These are phyloP conservation scores for Eustalomyia histrio DNA, from an alignment of 2,888 invertebrate genomes.

Conservation along the genomic window DNA sequence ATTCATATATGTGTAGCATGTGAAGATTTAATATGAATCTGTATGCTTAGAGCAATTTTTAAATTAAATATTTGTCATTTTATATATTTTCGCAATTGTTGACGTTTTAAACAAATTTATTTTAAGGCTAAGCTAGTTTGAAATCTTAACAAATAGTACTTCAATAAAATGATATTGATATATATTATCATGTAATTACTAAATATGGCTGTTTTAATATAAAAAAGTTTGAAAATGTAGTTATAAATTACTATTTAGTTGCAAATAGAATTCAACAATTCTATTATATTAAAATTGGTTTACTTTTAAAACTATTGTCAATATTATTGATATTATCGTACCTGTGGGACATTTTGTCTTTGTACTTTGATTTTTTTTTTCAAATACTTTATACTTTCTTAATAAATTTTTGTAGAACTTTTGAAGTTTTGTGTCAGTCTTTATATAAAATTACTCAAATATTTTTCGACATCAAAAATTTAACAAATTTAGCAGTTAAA, in stretches of 20 bases:
- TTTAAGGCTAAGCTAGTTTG: background rate
- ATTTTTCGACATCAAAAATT: background rate
- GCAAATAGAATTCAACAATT: too few relatives aligned
- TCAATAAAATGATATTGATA: background rate
- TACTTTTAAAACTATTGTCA: too few relatives aligned
- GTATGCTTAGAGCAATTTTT: constrained; percentile 12
- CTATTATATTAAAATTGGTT: too few relatives aligned
- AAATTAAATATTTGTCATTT: constrained; percentile 27
- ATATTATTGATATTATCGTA: too few relatives aligned
- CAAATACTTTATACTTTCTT: too few relatives aligned
- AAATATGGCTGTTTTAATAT: background rate
- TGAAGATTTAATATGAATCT: constrained; percentile 56
- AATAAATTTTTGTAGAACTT: too few relatives aligned
- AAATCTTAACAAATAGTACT: background rate
- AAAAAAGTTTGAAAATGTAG: too few relatives aligned
- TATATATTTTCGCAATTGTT: constrained; percentile 34
- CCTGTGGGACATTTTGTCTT: too few relatives aligned
- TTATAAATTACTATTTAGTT: too few relatives aligned
- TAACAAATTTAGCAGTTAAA: too few relatives aligned
- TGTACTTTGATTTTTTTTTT: too few relatives aligned
- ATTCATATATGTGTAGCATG: constrained; percentile 57
- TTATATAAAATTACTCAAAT: background rate
- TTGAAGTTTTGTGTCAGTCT: too few relatives aligned
- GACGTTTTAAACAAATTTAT: constrained; percentile 1
- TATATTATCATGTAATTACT: background rate